phyloP scores from a whole-genome alignment of 1,140 invertebrate species.

The Tetragnatha versicolor region DNA sequence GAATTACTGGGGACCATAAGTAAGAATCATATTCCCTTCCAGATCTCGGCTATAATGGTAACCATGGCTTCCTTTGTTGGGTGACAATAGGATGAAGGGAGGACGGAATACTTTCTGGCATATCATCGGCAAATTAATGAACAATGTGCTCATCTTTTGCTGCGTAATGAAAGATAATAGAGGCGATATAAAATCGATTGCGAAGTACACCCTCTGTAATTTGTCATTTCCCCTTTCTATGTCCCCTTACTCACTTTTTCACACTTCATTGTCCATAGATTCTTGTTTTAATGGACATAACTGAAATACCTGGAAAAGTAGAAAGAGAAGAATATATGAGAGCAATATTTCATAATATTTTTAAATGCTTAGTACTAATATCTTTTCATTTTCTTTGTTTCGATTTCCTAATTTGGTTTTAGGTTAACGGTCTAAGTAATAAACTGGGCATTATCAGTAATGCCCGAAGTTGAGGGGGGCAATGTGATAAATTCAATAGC shows the following conservation, averaged over 20 bases:
- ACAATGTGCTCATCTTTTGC: slow-evolving; percentile 11
- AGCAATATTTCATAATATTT: too few species aligned
- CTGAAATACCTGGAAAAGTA: too few species aligned
- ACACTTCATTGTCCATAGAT: not conserved
- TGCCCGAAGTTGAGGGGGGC: too few species aligned
- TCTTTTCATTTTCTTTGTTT: too few species aligned
- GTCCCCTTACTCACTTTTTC: not conserved
- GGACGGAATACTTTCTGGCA: slow-evolving; percentile 4
- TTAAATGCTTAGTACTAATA: too few species aligned
- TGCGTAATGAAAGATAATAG: slow-evolving; percentile 21
- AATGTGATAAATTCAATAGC: too few species aligned
- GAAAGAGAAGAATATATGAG: too few species aligned
- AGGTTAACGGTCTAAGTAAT: too few species aligned
- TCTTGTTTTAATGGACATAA: too few species aligned
- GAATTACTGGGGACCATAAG: not conserved
- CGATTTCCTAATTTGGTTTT: too few species aligned
- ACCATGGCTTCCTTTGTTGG: slow-evolving; percentile 17
- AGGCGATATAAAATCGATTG: slow-evolving; percentile 30
- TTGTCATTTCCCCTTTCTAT: not conserved
- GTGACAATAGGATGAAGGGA: not conserved
- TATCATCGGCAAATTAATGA: slow-evolving; percentile 32
- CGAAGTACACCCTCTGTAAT: slow-evolving; percentile 3
- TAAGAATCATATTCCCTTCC: not conserved
- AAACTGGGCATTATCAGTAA: too few species aligned
- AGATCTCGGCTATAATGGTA: not conserved